Evolutionary conservation across 2,797 vertebrate genomes (phyloP), one percentile per base, ranked within the genome.

Genomic region (Syndactyla subalaris): DNA sequence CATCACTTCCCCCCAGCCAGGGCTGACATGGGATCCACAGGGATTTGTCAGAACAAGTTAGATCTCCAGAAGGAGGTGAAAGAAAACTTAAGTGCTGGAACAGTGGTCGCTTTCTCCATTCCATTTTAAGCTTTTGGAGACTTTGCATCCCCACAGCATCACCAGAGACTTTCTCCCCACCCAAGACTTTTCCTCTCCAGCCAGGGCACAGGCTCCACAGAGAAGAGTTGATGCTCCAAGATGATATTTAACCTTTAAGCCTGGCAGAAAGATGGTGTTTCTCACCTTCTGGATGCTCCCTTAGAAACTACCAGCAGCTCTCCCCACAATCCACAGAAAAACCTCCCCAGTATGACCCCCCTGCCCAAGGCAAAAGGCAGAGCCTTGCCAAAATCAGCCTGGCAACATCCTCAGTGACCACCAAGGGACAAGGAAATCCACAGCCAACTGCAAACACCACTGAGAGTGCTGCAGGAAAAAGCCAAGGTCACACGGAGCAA

Each of bases 361-460:
- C 5, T 5, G 7, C 2, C 19, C 55, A 12, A 26, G 0, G 1
- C 2, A 1, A 16, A 57, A 43, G 32, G 49, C 76, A 73, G 21
- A 65, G 38, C 51, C 34, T 43, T 19, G 29, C 32, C 72, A 46
- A 65, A 75, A 41, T 2, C 85, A 88, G 32, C 41, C 78, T 38
- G 55, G 39, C 16, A 27, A 39, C 30, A 23, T 4, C 38, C 66
- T 48, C 2, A 1, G 41, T 1, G 17, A 16, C 3, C 71, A 43
- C 8, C 43, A 39, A 51, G 34, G 0, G 9, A 32, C 8, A 15
- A 32, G 32, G 29, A 16, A 41, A 84, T 3, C 9, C 70, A 36
- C 14, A 24, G 54, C 27, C 12, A 55, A 4, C 26, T 13, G n/a
- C 10, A 1, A 41, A 10, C 5, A 4, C 2, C 51, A 5, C 76